Conservation (phyloP, 2,888 invertebrate species). For the Melanostoma mellinum region DNA sequence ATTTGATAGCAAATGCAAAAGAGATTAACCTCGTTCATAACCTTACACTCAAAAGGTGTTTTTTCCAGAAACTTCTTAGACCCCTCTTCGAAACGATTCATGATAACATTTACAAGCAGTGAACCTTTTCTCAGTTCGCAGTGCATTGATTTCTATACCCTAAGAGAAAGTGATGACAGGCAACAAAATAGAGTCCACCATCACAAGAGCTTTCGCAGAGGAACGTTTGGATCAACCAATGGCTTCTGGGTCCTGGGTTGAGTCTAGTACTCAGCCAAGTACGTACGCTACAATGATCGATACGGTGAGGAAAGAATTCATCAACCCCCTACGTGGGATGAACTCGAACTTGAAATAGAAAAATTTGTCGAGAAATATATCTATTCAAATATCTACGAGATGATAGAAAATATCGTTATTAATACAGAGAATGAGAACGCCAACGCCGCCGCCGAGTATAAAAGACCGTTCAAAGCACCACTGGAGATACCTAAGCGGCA, state of each 20-base stretch:
- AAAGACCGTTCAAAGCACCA: too few relatives aligned
- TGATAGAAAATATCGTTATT: conserved; percentile 84
- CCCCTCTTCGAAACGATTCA: conserved; percentile 93
- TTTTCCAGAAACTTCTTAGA: conserved; percentile 88
- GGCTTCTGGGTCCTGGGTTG: conserved; percentile 97
- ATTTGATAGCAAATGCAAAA: neutral
- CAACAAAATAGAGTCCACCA: conserved; percentile 85
- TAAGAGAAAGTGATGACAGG: conserved; percentile 91
- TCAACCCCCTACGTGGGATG: conserved; percentile 90
- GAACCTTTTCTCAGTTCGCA: conserved; percentile 89
- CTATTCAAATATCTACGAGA: conserved; percentile 89
- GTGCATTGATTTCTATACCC: conserved; percentile 91
- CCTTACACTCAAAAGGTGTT: neutral
- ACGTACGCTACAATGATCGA: conserved; percentile 89
- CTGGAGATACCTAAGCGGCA: too few relatives aligned
- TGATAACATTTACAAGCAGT: conserved; percentile 90
- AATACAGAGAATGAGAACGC: too few relatives aligned
- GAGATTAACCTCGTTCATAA: neutral
- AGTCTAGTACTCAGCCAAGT: conserved; percentile 96
- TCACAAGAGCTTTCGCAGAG: conserved; percentile 86
- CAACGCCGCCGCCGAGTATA: too few relatives aligned
- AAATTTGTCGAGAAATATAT: conserved; percentile 91
- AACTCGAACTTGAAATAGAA: conserved; percentile 87
- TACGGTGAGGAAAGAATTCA: conserved; percentile 95
- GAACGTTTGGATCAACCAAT: conserved; percentile 94